Conservation (phyloP, 1,140 invertebrate species). For the Plectrocnemia conspersa region DNA sequence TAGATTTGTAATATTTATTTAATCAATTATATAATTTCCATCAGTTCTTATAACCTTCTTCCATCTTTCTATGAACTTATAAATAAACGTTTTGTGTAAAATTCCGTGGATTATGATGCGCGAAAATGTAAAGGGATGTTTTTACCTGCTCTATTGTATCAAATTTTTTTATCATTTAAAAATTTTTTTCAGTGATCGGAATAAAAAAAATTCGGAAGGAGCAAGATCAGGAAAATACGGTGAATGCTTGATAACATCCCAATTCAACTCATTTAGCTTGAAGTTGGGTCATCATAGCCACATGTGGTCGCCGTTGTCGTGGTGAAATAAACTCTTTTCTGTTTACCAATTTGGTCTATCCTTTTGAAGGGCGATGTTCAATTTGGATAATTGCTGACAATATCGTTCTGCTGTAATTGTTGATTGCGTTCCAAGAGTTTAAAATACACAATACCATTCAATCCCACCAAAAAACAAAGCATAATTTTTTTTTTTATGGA, state of each 20-base stretch:
- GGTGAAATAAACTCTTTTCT: background rate
- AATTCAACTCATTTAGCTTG: conserved; percentile 6
- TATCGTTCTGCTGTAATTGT: conserved; percentile 2
- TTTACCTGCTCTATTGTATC: conserved; percentile 9
- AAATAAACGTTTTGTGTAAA: too few relatives aligned
- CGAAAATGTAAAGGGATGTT: background rate
- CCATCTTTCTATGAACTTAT: too few relatives aligned
- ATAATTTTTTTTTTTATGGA: too few relatives aligned
- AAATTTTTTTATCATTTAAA: conserved; percentile 1
- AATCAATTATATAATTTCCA: too few relatives aligned
- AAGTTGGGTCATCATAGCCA: conserved; percentile 7
- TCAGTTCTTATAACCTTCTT: too few relatives aligned
- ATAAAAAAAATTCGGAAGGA: conserved; percentile 18
- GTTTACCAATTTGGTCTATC: conserved; percentile 8
- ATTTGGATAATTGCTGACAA: conserved; percentile 5
- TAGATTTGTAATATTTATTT: too few relatives aligned
- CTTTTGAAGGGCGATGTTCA: background rate
- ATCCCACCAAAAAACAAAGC: conserved; percentile 1
- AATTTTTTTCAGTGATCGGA: conserved; percentile 15
- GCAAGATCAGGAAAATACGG: conserved; percentile 21
- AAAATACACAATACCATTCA: conserved; percentile 5
- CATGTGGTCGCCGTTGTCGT: too few relatives aligned
- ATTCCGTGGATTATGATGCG: background rate
- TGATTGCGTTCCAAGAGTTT: background rate
- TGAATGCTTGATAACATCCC: conserved; percentile 22